A percentile compares a stretch with the other conserved stretches of the same genome.
phyloP scores from a whole-genome alignment of 2,888 invertebrate genomes.

The Oxytorus armatus region DNA sequence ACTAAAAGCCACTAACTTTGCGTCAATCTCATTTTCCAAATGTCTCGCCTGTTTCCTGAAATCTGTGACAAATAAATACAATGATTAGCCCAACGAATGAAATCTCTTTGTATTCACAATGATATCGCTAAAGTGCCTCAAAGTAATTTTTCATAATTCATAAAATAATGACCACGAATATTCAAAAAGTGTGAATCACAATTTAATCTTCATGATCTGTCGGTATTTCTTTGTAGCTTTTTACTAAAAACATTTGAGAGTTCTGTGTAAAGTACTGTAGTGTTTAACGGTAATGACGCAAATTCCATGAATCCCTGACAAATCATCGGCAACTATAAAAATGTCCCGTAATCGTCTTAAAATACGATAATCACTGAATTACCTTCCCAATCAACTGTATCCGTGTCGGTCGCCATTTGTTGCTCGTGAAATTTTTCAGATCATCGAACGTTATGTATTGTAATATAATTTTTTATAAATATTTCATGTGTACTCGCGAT shows the following conservation, averaged over 20 bases:
- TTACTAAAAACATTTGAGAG: constrained; percentile 5
- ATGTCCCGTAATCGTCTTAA: constrained; percentile 45
- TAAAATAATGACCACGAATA: no score
- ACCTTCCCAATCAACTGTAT: constrained; percentile 80
- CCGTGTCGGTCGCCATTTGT: constrained; percentile 78
- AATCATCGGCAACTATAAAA: constrained; percentile 1
- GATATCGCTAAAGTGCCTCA: no score
- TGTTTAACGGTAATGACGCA: constrained; percentile 17
- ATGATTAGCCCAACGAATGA: neutral
- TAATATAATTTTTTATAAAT: constrained; percentile 7
- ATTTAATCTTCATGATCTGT: no score
- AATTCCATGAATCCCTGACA: constrained; percentile 11
- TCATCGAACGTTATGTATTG: constrained; percentile 49
- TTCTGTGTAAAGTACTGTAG: neutral
- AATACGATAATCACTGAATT: constrained; percentile 54
- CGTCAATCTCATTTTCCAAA: constrained; percentile 98
- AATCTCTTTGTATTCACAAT: no score
- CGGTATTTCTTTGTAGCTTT: neutral
- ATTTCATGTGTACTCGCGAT: neutral
- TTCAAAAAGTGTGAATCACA: no score
- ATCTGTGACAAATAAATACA: constrained; percentile 86
- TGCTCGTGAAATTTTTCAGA: constrained; percentile 35
- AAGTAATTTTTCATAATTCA: no score
- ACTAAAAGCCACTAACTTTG: constrained; percentile 97
- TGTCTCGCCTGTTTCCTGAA: constrained; percentile 96